A percentile compares a stretch with the other conserved stretches of the same genome.
phyloP scores from a whole-genome alignment of 2,797 vertebrate genomes.

The Melanotaenia maccullochi region DNA sequence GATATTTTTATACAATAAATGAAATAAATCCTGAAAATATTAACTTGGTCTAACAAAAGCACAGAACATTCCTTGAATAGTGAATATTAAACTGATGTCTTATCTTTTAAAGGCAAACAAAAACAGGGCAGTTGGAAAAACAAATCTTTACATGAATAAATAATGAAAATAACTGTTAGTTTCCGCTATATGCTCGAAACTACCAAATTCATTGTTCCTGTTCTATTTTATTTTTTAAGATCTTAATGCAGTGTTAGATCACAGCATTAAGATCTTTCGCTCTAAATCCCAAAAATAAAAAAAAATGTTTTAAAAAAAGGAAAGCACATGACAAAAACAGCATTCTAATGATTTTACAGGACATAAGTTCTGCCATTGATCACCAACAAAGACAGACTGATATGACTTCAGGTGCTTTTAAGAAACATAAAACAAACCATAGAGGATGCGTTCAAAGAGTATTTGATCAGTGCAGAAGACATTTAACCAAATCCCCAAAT shows the following conservation, averaged over 20 bases:
- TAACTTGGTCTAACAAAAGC: background rate
- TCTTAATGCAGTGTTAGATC: constrained; percentile 10
- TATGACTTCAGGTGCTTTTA: constrained; percentile 48
- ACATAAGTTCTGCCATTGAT: constrained; percentile 58
- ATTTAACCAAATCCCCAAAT: constrained; percentile 62
- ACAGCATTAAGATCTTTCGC: constrained; percentile 15
- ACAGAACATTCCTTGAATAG: background rate
- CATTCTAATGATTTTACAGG: constrained; percentile 42
- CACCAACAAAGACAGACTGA: constrained; percentile 45
- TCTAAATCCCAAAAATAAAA: constrained; percentile 30
- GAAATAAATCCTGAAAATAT: background rate
- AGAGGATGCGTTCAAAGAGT: constrained; percentile 51
- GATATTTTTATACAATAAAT: no score
- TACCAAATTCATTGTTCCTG: background rate
- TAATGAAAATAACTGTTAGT: background rate
- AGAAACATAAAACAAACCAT: constrained; percentile 53
- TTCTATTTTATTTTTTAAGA: constrained; percentile 18
- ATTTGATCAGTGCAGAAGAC: constrained; percentile 61
- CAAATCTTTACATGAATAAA: background rate
- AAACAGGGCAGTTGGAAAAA: background rate
- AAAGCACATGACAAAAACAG: constrained; percentile 31
- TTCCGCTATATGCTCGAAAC: background rate
- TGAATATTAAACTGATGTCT: background rate
- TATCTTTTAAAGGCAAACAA: background rate
- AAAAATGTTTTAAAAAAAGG: constrained; percentile 12